Evolutionary conservation across 1,140 invertebrate species (phyloP).

Genomic region (Anthonomus grandis): DNA sequence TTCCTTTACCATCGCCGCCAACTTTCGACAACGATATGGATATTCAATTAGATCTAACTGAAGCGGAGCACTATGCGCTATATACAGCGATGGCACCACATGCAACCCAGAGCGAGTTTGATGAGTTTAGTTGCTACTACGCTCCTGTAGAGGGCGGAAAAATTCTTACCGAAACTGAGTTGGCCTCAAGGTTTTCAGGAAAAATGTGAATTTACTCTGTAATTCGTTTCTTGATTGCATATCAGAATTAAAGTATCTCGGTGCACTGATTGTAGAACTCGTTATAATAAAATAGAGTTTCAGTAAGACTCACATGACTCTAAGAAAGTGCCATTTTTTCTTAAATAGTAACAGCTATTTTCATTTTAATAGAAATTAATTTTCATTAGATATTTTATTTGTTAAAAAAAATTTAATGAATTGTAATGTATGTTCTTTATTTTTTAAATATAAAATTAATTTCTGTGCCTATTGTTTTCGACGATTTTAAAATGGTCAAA

Average conservation of each 20-base stretch:
- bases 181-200: conserved; percentile 28
- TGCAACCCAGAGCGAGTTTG: conserved; percentile 81
- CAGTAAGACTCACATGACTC: too few relatives aligned
- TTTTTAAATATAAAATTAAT: too few relatives aligned
- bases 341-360: too few relatives aligned
- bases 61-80: conserved; percentile 81
- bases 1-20: not conserved
- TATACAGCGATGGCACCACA: conserved; percentile 79
- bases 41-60: conserved; percentile 63
- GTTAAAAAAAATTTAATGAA: too few relatives aligned
- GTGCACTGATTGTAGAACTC: too few relatives aligned
- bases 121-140: conserved; percentile 82
- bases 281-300: too few relatives aligned
- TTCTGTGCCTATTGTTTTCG: not conserved
- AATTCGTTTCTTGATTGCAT: not conserved
- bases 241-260: too few relatives aligned
- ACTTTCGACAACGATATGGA: conserved; percentile 33
- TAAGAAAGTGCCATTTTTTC: too few relatives aligned
- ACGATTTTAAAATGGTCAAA: not conserved
- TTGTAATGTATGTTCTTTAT: too few relatives aligned
- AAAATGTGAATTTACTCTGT: conserved; percentile 31
- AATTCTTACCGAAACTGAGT: conserved; percentile 49
- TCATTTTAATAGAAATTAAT: too few relatives aligned
- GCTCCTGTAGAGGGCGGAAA: conserved; percentile 76
- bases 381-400: too few relatives aligned